Base-by-base conservation (phyloP, 2,888 invertebrate species). In the Thelaira solivaga region DNA sequence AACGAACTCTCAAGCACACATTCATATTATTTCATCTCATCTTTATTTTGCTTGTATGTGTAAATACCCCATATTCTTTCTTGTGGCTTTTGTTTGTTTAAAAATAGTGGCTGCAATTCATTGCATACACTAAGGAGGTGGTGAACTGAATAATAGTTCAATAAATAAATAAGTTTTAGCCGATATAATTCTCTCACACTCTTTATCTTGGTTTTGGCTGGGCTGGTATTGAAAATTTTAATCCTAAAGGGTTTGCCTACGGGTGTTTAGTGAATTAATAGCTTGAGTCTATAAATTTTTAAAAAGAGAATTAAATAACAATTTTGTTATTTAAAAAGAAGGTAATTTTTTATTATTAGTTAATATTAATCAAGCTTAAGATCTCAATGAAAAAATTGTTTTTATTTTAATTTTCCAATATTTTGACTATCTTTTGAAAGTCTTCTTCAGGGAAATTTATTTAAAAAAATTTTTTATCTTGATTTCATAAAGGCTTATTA, bases 41-140 rank as follows among this genome's bases (percentile, higher is more conserved):
- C 29, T 69, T 22, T 49, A 49, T 29, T 22, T 20, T 34, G 34
- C 22, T 5, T 39, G 13, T 34, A 34, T 16, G 4, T 49, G 13
- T 16, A n/a, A n/a, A 47, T 57, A 20, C 51, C 43, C 61, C 34
- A n/a, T 39, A 24, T 10, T 61, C 31, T 39, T 45, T 53, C 29
- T 16, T 11, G 53, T 43, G 45, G 34, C 34, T 39, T 49, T 45
- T 74, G 45, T 68, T 61, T 68, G 47, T 41, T 47, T 55, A 11
- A 18, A 78, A 74, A 74, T 69, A 71, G 43, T 65, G 47, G 59
- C 45, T 69, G 55, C 65, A 67, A 71, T 78, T 59, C 49, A 74
- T 75, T 65, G 74, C 74, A 78, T 67, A 74, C 53, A 8, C 36
- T 55, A 41, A 24, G 34, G 49, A 39, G 53, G 29, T n/a, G n/a